These are phyloP conservation scores for Euwallacea fornicatus DNA, from an alignment of 1,140 invertebrate genomes.

Conservation along the genomic window DNA sequence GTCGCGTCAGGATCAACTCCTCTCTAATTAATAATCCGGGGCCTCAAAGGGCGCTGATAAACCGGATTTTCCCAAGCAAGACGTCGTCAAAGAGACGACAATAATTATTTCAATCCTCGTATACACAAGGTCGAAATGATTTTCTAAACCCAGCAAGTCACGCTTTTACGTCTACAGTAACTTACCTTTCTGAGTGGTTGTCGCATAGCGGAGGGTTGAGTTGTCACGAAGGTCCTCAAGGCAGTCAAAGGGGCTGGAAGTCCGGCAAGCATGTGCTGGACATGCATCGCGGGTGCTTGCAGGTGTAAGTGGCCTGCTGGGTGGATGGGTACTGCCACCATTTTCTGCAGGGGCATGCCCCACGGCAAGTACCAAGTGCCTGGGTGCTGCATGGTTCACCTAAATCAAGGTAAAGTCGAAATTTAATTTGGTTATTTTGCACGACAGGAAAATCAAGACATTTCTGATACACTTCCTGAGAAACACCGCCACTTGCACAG, in stretches of 20 bases:
- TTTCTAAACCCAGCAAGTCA: no score
- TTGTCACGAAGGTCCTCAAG: slow-evolving; percentile 48
- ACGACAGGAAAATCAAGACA: no score
- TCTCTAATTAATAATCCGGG: slow-evolving; percentile 19
- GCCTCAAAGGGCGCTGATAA: slow-evolving; percentile 24
- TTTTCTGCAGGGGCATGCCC: slow-evolving; percentile 59
- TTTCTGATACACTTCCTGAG: no score
- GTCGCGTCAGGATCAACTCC: slow-evolving; percentile 19
- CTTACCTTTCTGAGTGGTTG: slow-evolving; percentile 45
- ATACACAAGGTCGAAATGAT: no score
- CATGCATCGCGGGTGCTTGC: slow-evolving; percentile 48
- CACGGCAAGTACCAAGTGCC: slow-evolving; percentile 59
- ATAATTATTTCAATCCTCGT: background rate
- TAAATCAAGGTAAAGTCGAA: background rate
- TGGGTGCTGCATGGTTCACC: slow-evolving; percentile 56
- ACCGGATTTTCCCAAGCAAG: slow-evolving; percentile 10
- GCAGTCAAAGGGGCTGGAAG: slow-evolving; percentile 51
- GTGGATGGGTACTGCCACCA: slow-evolving; percentile 56
- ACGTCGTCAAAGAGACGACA: slow-evolving; percentile 19
- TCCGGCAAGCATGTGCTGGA: slow-evolving; percentile 51
- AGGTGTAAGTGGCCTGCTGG: slow-evolving; percentile 49
- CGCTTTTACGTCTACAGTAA: no score
- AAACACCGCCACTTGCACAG: no score
- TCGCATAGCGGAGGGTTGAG: slow-evolving; percentile 46
- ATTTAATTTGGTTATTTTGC: no score